phyloP scores from a whole-genome alignment of 2,113 vertebrate species.

The Calyptomena viridis region DNA sequence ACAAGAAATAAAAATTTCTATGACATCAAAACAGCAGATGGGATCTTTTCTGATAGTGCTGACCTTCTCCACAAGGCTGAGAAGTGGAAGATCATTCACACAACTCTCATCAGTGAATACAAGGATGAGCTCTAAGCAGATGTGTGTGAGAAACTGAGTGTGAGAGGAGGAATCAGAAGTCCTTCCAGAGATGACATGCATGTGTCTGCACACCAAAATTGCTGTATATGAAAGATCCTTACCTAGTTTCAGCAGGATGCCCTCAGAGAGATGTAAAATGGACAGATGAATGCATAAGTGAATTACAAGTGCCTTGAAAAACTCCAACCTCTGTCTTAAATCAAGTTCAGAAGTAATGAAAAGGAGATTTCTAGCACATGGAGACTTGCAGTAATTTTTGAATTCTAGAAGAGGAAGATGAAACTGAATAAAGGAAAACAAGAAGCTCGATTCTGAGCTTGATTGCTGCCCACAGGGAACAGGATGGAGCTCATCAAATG shows the following conservation, averaged over 20 bases:
- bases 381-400: neutral
- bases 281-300: neutral
- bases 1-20: neutral
- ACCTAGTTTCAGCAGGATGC: neutral
- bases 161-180: neutral
- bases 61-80: neutral
- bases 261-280: neutral
- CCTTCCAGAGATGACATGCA: neutral
- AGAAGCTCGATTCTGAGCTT: neutral
- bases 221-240: neutral
- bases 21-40: neutral
- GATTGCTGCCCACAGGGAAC: slow-evolving; percentile 4
- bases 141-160: neutral
- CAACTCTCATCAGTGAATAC: neutral
- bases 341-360: neutral
- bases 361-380: neutral
- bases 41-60: neutral
- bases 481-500: neutral
- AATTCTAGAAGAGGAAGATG: neutral
- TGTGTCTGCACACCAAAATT: neutral
- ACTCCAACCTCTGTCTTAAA: neutral
- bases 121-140: neutral
- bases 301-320: neutral
- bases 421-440: slow-evolving; percentile 1
- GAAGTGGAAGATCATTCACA: neutral